phyloP scores from a whole-genome alignment of 37 sponge, comb jelly and placozoan species.

The Sycon ciliatum region DNA sequence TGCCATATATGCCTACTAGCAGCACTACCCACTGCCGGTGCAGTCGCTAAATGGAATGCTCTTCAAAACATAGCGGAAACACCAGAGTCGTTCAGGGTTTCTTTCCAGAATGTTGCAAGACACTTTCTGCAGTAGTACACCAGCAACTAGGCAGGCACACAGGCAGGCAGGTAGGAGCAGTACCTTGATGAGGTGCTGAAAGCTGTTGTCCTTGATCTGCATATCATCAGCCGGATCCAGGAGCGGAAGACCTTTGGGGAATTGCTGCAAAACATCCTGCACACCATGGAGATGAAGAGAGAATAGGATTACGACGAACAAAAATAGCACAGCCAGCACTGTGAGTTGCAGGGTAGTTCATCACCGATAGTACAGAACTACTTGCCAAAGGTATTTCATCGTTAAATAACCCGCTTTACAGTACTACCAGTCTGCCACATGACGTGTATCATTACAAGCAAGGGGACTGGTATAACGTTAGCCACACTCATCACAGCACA shows the following conservation, averaged over 20 bases:
- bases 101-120: not conserved
- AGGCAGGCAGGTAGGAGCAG: not conserved
- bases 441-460: not conserved
- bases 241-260: slow-evolving; percentile 72
- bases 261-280: slow-evolving; percentile 71
- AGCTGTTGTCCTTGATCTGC: slow-evolving; percentile 75
- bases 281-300: not conserved
- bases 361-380: too few relatives aligned
- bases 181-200: slow-evolving; percentile 64
- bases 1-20: too few relatives aligned
- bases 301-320: too few relatives aligned
- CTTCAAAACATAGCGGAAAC: too few relatives aligned
- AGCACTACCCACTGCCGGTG: too few relatives aligned
- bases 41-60: too few relatives aligned
- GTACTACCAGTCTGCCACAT: not conserved
- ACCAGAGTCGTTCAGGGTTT: not conserved
- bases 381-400: not conserved
- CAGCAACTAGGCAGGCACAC: too few relatives aligned
- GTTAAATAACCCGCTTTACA: too few relatives aligned
- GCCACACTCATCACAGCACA: too few relatives aligned
- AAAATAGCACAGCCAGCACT: too few relatives aligned
- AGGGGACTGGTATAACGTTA: too few relatives aligned
- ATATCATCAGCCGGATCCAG: slow-evolving; percentile 89
- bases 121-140: not conserved
- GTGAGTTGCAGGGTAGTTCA: too few relatives aligned